These are phyloP conservation scores for Rhinogobius similis DNA, from an alignment of 2,113 vertebrate genomes.

Conservation along the genomic window DNA sequence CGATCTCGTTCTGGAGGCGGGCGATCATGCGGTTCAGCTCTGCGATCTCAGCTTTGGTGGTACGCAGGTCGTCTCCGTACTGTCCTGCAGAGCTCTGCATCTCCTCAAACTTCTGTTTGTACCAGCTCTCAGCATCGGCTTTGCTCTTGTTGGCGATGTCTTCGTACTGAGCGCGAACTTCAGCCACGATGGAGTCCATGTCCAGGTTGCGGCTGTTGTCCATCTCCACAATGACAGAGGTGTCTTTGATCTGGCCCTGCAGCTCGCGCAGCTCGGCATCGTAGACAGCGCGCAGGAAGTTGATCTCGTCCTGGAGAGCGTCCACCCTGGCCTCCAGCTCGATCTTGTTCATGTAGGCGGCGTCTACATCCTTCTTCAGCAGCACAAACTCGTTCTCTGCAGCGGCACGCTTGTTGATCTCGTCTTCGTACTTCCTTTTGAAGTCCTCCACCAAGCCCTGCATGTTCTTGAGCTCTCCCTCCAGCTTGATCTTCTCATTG, in stretches of 20 bases:
- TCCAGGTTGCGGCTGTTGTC: conserved; percentile 11
- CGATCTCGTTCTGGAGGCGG: conserved; percentile 83
- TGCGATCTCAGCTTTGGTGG: conserved; percentile 83
- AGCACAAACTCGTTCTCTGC: conserved; percentile 94
- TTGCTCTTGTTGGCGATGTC: conserved; percentile 82
- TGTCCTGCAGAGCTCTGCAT: conserved; percentile 69
- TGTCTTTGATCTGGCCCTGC: conserved; percentile 58
- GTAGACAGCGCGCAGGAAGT: conserved; percentile 86
- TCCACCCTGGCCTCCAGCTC: conserved; percentile 91
- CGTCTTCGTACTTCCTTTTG: conserved; percentile 95
- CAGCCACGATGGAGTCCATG: conserved; percentile 71
- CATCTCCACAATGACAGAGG: conserved; percentile 4
- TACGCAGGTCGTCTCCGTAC: conserved; percentile 80
- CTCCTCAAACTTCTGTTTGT: conserved; percentile 84
- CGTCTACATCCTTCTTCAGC: conserved; percentile 94
- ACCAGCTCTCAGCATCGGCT: conserved; percentile 80
- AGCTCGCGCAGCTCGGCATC: conserved; percentile 84
- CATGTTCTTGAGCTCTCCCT: conserved; percentile 87
- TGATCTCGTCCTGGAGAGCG: conserved; percentile 54
- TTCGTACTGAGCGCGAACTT: conserved; percentile 87
- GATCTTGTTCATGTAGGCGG: conserved; percentile 88
- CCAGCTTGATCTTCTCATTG: conserved; percentile 85
- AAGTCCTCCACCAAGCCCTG: conserved; percentile 54
- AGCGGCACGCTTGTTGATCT: conserved; percentile 89
- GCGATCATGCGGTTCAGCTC: conserved; percentile 84